Evolutionary conservation across 2,888 invertebrate genomes (phyloP).

Genomic region (Notocelia uddmanniana): DNA sequence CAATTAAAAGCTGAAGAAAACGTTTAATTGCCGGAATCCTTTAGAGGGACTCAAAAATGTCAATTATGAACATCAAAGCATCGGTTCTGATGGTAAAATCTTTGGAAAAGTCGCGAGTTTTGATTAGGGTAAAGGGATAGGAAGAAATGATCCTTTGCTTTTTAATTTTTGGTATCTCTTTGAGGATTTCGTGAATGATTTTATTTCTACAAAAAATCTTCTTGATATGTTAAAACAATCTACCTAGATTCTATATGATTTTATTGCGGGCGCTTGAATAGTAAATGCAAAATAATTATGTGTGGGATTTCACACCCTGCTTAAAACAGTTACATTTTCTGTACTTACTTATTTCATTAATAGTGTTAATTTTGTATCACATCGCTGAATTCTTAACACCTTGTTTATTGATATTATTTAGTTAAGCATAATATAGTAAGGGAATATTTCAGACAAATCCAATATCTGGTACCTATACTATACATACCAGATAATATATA

Average conservation of each 20-base stretch:
- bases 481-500: too few relatives aligned
- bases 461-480: too few relatives aligned
- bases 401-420: too few relatives aligned
- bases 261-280: background rate
- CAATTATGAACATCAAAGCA: slow-evolving; percentile 29
- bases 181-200: background rate
- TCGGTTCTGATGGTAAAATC: background rate
- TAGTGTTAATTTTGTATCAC: too few relatives aligned
- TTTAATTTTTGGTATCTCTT: background rate
- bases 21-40: slow-evolving; percentile 30
- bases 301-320: too few relatives aligned
- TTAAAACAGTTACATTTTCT: too few relatives aligned
- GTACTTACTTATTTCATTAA: too few relatives aligned
- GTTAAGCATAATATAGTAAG: too few relatives aligned
- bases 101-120: slow-evolving; percentile 2
- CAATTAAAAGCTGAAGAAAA: slow-evolving; percentile 2
- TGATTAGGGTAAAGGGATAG: slow-evolving; percentile 14
- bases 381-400: too few relatives aligned
- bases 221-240: background rate
- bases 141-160: slow-evolving; percentile 1
- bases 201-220: background rate
- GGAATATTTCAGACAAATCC: too few relatives aligned
- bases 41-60: slow-evolving; percentile 19
- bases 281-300: background rate
- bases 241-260: background rate